Evolutionary conservation across 2,113 vertebrate species (phyloP).

Genomic region (Stigmatopora nigra): DNA sequence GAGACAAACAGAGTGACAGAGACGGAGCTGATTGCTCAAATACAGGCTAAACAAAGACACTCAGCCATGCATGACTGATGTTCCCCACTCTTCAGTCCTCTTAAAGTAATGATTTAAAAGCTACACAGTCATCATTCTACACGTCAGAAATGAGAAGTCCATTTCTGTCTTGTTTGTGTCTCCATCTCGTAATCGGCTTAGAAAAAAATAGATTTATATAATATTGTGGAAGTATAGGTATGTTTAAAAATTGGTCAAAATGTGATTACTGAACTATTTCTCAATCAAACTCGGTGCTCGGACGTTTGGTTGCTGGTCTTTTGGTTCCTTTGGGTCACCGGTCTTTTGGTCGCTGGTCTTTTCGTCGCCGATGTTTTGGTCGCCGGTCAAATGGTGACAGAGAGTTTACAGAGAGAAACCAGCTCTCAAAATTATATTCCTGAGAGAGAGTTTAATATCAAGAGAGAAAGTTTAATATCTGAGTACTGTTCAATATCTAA

Average conservation of each 20-base stretch:
- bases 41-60: slow-evolving; percentile 40
- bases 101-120: slow-evolving; percentile 36
- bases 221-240: neutral
- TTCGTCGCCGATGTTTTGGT: too few species aligned
- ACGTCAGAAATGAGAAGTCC: slow-evolving; percentile 10
- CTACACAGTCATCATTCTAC: slow-evolving; percentile 10
- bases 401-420: too few species aligned
- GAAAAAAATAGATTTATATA: neutral
- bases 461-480: too few species aligned
- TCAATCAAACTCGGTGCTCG: neutral
- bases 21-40: slow-evolving; percentile 48
- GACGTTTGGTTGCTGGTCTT: too few species aligned
- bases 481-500: too few species aligned
- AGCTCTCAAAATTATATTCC: too few species aligned
- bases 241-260: neutral
- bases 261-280: neutral
- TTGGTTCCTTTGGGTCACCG: too few species aligned
- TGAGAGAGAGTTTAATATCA: too few species aligned
- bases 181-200: neutral
- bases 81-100: slow-evolving; percentile 32
- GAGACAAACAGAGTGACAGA: slow-evolving; percentile 41
- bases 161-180: neutral
- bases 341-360: too few species aligned
- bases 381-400: too few species aligned
- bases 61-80: slow-evolving; percentile 45